A percentile compares a stretch with the other conserved stretches of the same genome.
phyloP scores from a whole-genome alignment of 2,113 vertebrate species.

The Nerophis ophidion region DNA sequence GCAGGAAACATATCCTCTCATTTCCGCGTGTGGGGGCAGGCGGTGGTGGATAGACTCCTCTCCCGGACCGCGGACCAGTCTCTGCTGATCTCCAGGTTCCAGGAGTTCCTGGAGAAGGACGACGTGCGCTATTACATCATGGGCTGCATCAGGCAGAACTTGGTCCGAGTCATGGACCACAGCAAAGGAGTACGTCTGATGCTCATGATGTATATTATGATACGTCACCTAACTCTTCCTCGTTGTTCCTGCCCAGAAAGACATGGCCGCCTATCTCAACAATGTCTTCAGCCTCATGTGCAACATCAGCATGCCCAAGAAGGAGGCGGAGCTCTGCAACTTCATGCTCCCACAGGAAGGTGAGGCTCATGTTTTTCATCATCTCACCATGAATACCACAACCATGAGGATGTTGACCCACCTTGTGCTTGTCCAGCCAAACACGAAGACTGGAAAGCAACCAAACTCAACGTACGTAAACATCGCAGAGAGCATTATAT shows the following conservation, averaged over 20 bases:
- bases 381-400: neutral
- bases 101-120: slow-evolving; percentile 80
- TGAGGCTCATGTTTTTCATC: slow-evolving; percentile 50
- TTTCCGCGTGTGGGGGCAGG: slow-evolving; percentile 54
- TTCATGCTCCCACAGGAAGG: slow-evolving; percentile 80
- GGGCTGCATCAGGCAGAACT: slow-evolving; percentile 61
- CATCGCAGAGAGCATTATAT: too few species aligned
- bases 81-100: slow-evolving; percentile 81
- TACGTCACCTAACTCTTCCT: neutral
- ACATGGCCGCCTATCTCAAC: slow-evolving; percentile 71
- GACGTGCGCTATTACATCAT: slow-evolving; percentile 87
- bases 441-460: slow-evolving; percentile 79
- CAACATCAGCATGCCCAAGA: slow-evolving; percentile 75
- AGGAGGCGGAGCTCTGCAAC: slow-evolving; percentile 64
- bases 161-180: slow-evolving; percentile 70
- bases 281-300: slow-evolving; percentile 82
- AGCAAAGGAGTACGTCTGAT: slow-evolving; percentile 71
- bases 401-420: neutral
- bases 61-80: slow-evolving; percentile 67
- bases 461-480: slow-evolving; percentile 77
- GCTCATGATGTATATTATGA: too few species aligned
- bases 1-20: neutral
- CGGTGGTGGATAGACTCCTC: slow-evolving; percentile 74
- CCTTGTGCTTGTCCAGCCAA: slow-evolving; percentile 58
- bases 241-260: slow-evolving; percentile 42